These are phyloP conservation scores for Drepana falcataria DNA, from an alignment of 2,888 invertebrate species.

Conservation along the genomic window DNA sequence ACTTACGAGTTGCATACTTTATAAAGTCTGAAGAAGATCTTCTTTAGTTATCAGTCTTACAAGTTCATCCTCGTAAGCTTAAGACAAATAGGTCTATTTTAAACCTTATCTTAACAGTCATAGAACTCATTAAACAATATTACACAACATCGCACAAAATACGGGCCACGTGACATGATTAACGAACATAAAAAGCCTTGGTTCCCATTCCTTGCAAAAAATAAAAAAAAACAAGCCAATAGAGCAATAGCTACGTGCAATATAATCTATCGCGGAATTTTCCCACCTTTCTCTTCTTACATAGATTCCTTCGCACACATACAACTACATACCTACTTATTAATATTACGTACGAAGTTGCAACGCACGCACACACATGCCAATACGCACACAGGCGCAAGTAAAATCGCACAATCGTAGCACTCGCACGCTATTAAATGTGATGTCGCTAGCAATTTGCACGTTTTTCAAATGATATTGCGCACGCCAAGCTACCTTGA, in stretches of 20 bases:
- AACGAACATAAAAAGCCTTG: background rate
- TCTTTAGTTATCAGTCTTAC: too few relatives aligned
- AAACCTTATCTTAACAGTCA: too few relatives aligned
- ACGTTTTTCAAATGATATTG: background rate
- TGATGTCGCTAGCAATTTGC: background rate
- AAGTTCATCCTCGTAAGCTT: too few relatives aligned
- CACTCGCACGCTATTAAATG: too few relatives aligned
- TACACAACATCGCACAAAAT: too few relatives aligned
- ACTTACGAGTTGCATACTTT: too few relatives aligned
- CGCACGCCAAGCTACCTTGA: too few relatives aligned
- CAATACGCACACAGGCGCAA: background rate
- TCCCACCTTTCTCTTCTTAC: background rate
- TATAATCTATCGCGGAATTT: constrained; percentile 1
- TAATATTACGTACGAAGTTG: background rate
- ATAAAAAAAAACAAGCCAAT: too few relatives aligned
- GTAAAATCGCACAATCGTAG: background rate
- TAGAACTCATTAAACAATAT: too few relatives aligned
- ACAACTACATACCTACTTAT: background rate
- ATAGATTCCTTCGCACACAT: background rate
- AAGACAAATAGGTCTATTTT: too few relatives aligned
- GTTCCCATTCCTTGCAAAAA: background rate
- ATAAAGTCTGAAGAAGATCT: too few relatives aligned
- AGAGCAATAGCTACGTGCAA: background rate
- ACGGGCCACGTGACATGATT: too few relatives aligned
- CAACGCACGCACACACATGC: background rate